Base-by-base conservation (phyloP, 1,140 invertebrate genomes). In the Paraescarpia echinospica region DNA sequence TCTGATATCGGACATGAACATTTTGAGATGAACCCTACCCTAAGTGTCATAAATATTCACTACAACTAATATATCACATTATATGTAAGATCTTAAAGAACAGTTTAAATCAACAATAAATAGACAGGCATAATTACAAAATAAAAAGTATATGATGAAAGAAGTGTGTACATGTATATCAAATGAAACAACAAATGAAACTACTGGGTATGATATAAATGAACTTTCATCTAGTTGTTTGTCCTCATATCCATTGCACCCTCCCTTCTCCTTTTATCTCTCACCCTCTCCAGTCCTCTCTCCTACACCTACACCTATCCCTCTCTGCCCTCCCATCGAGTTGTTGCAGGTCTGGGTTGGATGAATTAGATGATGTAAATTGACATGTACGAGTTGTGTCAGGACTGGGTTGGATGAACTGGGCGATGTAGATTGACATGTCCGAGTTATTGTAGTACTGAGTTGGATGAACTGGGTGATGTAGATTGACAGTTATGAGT, bases 261-360 rank as follows among this genome's bases (percentile, higher is more conserved):
- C n/a, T n/a, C n/a, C 8, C 48, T 8, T 51, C 8, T 51, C 18
- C 48, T 51, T 51, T 18, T 51, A 51, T 51, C 77, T 35, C 33
- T 34, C n/a, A n/a, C n/a, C n/a, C 27, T 18, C 34, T 89, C 92
- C 51, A 90, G 41, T 34, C 18, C 91, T 94, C 92, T 33, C 91
- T 33, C n/a, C 22, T 9, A n/a, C n/a, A n/a, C n/a, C n/a, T n/a
- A n/a, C n/a, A n/a, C n/a, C 41, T 12, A 41, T 41, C 12, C 41
- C 41, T 41, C 41, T 41, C 41, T 41, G 4, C 41, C 41, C 41
- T 41, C 41, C 41, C 41, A 41, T 12, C 41, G 4, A 41, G 4
- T 41, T 41, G 4, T 41, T 41, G 12, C 12, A 6, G n/a, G n/a
- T 91, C 31, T 92, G 33, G n/a, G 41, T 14, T 1, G 31, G 27